phyloP scores from a whole-genome alignment of 2,888 invertebrate genomes.

The Ischnus inquisitorius region DNA sequence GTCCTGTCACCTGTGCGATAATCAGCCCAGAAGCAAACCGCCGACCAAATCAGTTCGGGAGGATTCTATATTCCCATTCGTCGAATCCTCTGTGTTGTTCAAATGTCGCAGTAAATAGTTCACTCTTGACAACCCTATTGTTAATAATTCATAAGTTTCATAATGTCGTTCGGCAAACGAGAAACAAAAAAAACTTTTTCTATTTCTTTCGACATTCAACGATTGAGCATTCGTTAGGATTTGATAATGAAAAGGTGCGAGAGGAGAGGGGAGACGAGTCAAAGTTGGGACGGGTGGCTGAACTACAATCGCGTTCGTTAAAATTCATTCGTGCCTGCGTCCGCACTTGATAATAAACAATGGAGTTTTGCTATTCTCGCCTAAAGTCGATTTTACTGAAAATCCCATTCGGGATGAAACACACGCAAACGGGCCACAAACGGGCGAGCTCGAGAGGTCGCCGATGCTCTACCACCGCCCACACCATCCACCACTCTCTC shows the following conservation, averaged over 20 bases:
- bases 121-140: not conserved
- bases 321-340: not conserved
- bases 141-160: not conserved
- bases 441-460: conserved; percentile 17
- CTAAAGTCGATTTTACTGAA: conserved; percentile 47
- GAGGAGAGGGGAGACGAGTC: too few species aligned
- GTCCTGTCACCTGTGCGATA: conserved; percentile 52
- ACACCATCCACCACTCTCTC: conserved; percentile 18
- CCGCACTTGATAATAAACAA: conserved; percentile 46
- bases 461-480: conserved; percentile 6
- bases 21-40: conserved; percentile 39
- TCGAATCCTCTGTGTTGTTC: not conserved
- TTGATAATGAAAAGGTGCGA: conserved; percentile 46
- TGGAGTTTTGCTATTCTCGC: conserved; percentile 37
- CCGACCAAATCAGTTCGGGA: not conserved
- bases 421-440: conserved; percentile 7
- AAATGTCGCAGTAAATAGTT: not conserved
- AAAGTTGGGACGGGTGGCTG: too few species aligned
- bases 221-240: not conserved
- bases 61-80: not conserved
- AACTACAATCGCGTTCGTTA: conserved; percentile 7
- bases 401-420: conserved; percentile 16
- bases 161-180: not conserved
- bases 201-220: not conserved
- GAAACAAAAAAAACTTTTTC: not conserved